Conservation (phyloP, 2,113 vertebrate species). For the Tauraco erythrolophus region DNA sequence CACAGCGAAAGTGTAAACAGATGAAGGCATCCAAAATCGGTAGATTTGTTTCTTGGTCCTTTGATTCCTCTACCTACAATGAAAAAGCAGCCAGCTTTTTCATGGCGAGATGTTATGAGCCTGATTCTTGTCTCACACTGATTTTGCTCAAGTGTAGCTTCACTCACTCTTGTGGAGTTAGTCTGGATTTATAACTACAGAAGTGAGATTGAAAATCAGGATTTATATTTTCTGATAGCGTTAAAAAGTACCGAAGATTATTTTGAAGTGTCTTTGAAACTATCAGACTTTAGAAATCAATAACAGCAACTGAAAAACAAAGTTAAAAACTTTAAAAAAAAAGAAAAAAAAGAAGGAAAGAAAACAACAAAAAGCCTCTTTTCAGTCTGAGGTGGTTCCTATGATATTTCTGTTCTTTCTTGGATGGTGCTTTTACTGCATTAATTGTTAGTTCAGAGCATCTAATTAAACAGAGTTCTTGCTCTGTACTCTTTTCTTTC, state of each 20-base stretch:
- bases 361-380: constrained; percentile 38
- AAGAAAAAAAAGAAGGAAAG: background rate
- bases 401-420: constrained; percentile 46
- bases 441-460: constrained; percentile 54
- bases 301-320: background rate
- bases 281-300: constrained; percentile 45
- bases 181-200: background rate
- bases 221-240: constrained; percentile 61
- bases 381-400: constrained; percentile 49
- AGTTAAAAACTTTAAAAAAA: background rate
- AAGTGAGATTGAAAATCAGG: constrained; percentile 38
- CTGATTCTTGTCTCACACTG: background rate
- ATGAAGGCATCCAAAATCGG: background rate
- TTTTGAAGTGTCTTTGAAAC: constrained; percentile 68
- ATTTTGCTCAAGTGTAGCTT: background rate
- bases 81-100: constrained; percentile 51
- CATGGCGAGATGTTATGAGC: background rate
- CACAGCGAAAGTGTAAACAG: background rate
- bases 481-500: constrained; percentile 78
- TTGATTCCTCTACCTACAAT: background rate
- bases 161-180: background rate
- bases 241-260: constrained; percentile 40
- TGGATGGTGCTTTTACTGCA: constrained; percentile 75
- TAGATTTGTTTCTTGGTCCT: background rate
- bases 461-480: constrained; percentile 53